Conservation (phyloP, 1,140 invertebrate species). For the Papilio aristodemus region DNA sequence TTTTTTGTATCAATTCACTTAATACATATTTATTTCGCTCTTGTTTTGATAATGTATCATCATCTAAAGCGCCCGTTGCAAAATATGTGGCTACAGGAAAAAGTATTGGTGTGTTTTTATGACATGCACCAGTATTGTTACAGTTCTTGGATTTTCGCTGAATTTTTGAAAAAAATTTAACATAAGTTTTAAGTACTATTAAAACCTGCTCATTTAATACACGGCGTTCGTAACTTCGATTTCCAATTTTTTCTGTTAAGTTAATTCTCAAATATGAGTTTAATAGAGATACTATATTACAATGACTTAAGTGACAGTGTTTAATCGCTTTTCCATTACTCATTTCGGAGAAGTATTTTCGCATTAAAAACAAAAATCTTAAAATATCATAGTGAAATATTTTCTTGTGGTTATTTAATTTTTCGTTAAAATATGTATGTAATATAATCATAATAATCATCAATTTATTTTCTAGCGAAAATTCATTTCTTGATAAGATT, state of each 20-base stretch:
- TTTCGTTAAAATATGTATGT: not conserved
- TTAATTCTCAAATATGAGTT: not conserved
- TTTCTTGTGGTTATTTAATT: not conserved
- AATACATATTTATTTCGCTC: constrained; percentile 31
- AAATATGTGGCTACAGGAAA: constrained; percentile 27
- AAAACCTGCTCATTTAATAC: not conserved
- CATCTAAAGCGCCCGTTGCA: constrained; percentile 34
- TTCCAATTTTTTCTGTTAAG: not conserved
- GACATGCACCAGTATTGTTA: not conserved
- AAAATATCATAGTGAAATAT: not conserved
- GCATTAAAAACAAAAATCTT: not conserved
- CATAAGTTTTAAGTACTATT: not conserved
- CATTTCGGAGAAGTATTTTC: not conserved
- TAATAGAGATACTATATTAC: not conserved
- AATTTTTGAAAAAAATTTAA: constrained; percentile 9
- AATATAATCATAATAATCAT: no score
- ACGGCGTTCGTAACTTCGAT: not conserved
- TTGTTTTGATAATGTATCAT: constrained; percentile 28
- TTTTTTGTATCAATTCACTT: constrained; percentile 41
- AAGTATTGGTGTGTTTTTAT: not conserved
- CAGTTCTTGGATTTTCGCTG: not conserved
- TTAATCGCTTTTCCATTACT: no score
- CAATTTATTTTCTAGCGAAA: not conserved
- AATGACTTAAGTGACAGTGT: not conserved
- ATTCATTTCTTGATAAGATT: not conserved